Base-by-base conservation (phyloP, 2,113 vertebrate genomes). In the Turnix velox region DNA sequence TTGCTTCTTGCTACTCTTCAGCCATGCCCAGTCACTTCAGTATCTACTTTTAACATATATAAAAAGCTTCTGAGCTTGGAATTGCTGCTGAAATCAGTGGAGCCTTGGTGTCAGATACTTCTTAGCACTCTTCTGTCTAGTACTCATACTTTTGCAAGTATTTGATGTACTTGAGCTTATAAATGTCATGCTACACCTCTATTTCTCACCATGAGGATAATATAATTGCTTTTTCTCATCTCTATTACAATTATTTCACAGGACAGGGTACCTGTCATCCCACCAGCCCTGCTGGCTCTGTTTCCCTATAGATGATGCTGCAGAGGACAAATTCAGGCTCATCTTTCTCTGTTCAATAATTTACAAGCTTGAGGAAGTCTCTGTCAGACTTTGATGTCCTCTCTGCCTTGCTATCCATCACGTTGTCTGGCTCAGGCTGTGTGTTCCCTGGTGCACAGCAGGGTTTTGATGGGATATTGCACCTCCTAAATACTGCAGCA, bases 21-120 rank as follows among this genome's bases (percentile, higher is more conserved):
- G 37, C 43, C 5, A 1, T 68, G n/a, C 23, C 61, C 23, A 6
- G 10, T 65, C 1, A 0, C 43, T 43, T 59, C 1, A 1, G 33
- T 35, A 10, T n/a, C 15, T 12, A 24, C 62, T 49, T 49, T 40
- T 57, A 80, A 12, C 51, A 35, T n/a, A 35, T 27, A 24, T 40
- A 49, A 67, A 59, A 22, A 3, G 0, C 27, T 39, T 17, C 16
- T n/a, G 33, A 62, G 9, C 27, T 16, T 51, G 27, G 78, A 68
- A 68, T 45, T 42, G 43, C 16, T 39, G 40, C 79, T 84, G 84
- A 62, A 49, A 35, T 51, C 59, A 6, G 45, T 18, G 59, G n/a
- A 62, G 71, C n/a, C n/a, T 59, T 9, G 1, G 9, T 28, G 37
- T 20, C 43, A 66, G 46, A 49, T 46, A 37, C 17, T 15, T 55